These are phyloP conservation scores for Oxycera nigricornis DNA, from an alignment of 2,888 invertebrate genomes.

Conservation along the genomic window DNA sequence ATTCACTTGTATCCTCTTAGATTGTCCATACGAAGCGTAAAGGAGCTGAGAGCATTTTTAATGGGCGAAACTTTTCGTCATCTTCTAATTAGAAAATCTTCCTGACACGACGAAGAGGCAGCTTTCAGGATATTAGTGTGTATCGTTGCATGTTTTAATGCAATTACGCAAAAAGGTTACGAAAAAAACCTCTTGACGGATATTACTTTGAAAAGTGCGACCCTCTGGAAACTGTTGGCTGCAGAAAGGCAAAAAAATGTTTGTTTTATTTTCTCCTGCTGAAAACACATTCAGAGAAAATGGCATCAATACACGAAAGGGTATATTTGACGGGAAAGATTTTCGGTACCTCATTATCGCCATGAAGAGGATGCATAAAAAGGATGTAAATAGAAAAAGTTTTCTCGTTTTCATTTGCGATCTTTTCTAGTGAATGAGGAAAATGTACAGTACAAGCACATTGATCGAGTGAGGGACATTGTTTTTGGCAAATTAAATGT, in stretches of 20 bases:
- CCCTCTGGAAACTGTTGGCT: neutral
- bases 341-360: neutral
- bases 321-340: neutral
- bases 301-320: neutral
- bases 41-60: neutral
- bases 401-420: neutral
- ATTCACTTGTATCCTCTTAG: neutral
- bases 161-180: conserved; percentile 15
- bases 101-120: neutral
- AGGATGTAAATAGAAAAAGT: neutral
- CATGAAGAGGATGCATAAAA: neutral
- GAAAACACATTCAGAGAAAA: too few species aligned
- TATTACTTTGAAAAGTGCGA: neutral
- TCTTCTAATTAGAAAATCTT: neutral
- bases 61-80: neutral
- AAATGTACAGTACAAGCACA: neutral
- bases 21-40: neutral
- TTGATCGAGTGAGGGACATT: neutral
- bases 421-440: neutral
- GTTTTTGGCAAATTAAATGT: too few species aligned
- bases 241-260: neutral
- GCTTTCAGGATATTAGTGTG: neutral
- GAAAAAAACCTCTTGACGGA: neutral
- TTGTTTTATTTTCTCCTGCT: neutral
- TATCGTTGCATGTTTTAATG: conserved; percentile 11